Conservation (phyloP, 2,797 vertebrate species). For the Craterocephalus amniculus region DNA sequence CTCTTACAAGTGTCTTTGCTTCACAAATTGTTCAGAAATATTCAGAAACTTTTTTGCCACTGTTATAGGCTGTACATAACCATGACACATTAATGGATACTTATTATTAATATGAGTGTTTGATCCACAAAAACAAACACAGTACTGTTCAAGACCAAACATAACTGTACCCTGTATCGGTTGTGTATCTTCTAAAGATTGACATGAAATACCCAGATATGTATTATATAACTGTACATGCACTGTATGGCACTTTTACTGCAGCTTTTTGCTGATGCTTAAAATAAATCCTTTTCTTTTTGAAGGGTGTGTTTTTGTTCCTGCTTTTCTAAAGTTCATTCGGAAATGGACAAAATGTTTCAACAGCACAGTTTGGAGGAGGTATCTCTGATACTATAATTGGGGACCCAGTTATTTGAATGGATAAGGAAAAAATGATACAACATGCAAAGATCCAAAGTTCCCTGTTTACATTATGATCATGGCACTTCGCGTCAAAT, state of each 20-base stretch:
- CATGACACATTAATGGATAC: background rate
- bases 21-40: conserved; percentile 7
- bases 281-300: background rate
- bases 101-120: conserved; percentile 13
- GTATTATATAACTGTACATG: background rate
- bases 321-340: conserved; percentile 29
- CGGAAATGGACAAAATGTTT: conserved; percentile 52
- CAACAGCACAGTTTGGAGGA: conserved; percentile 80
- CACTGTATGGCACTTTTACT: conserved; percentile 50
- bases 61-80: conserved; percentile 2
- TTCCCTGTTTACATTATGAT: conserved; percentile 29
- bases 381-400: conserved; percentile 48
- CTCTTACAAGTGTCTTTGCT: conserved; percentile 10
- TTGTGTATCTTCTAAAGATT: conserved; percentile 3
- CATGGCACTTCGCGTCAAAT: conserved; percentile 65
- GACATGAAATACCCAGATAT: background rate
- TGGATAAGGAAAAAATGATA: background rate
- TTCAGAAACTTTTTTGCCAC: background rate
- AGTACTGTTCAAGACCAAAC: background rate
- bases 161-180: background rate
- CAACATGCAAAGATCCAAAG: conserved; percentile 13
- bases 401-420: conserved; percentile 60
- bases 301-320: conserved; percentile 33
- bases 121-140: conserved; percentile 4
- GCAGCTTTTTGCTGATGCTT: conserved; percentile 7